Base-by-base conservation (phyloP, 2,113 vertebrate genomes). In the Asarcornis scutulata region DNA sequence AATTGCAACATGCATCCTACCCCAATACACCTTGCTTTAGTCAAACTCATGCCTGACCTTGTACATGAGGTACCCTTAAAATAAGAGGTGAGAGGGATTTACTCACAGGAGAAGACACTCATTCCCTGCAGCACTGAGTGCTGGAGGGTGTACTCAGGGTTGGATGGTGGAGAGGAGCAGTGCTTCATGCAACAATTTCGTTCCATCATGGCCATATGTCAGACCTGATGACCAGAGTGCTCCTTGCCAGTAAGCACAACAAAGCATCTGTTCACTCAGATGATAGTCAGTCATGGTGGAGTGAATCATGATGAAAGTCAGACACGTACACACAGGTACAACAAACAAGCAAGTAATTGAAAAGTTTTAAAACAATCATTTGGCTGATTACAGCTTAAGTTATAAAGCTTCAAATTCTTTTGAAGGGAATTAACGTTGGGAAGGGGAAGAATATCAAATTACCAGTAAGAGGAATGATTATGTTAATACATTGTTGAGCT, bases 371-470 rank as follows among this genome's bases (percentile, higher is more conserved):
- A 84, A 74, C 34, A 78, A 55, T 88, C 0, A 13, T 58, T 74
- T 75, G 20, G 52, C 64, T 55, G 42, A 42, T 75, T 63, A 11
- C 34, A 83, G 6, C 68, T 78, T 48, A 59, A 64, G 13, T 14
- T 86, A n/a, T 53, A 84, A 93, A 86, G 26, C 16, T 90, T 31
- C 3, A 93, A 81, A 74, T 67, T 32, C 11, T 83, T 80, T 94
- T 68, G 38, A 88, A 75, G 18, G 53, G 26, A 93, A 76, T 44
- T 62, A 64, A 83, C 86, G 31, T 60, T 75, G 27, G 7, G 62
- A 88, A 82, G 29, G 52, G 60, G 26, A n/a, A 81, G 93, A 95
- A 66, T 58, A 94, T 66, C 23, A 64, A 86, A 79, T 92, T 93
- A 48, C 38, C 34, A 76, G 26, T 82, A 56, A 3, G 6, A 86